These are phyloP conservation scores for Agapostemon virescens DNA, from an alignment of 2,888 invertebrate species.

Conservation along the genomic window DNA sequence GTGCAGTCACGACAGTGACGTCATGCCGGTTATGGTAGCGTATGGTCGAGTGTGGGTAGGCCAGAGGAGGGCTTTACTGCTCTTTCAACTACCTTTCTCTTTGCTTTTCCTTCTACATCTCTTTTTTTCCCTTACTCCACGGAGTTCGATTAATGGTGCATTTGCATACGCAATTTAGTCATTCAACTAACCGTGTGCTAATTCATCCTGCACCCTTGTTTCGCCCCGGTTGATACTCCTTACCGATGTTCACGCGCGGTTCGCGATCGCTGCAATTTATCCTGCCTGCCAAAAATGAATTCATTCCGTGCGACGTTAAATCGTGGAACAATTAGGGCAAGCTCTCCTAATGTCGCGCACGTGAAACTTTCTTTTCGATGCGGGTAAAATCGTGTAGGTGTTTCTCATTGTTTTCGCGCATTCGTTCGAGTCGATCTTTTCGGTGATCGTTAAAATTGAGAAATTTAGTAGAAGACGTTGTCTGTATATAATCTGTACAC, in stretches of 20 bases:
- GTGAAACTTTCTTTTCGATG: neutral
- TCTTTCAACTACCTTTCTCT: slow-evolving; percentile 60
- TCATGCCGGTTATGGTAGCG: slow-evolving; percentile 72
- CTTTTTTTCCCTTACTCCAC: slow-evolving; percentile 10
- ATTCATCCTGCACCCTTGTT: slow-evolving; percentile 32
- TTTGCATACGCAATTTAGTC: slow-evolving; percentile 54
- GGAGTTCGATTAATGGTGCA: slow-evolving; percentile 48
- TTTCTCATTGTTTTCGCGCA: neutral
- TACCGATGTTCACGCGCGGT: neutral
- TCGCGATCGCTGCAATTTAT: neutral
- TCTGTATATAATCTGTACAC: neutral
- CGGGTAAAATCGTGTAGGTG: neutral
- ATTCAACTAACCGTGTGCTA: slow-evolving; percentile 44
- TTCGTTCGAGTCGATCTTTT: neutral
- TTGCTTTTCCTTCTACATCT: slow-evolving; percentile 33
- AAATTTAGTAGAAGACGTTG: too few species aligned
- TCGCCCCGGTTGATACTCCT: neutral
- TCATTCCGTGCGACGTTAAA: slow-evolving; percentile 2
- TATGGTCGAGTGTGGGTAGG: slow-evolving; percentile 73
- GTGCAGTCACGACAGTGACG: slow-evolving; percentile 75
- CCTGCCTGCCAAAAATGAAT: neutral
- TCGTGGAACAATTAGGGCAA: slow-evolving; percentile 18
- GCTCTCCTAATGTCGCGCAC: neutral
- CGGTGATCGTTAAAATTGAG: too few species aligned
- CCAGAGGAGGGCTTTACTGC: slow-evolving; percentile 61